phyloP scores from a whole-genome alignment of 2,797 vertebrate species.

The Vireo griseus region DNA sequence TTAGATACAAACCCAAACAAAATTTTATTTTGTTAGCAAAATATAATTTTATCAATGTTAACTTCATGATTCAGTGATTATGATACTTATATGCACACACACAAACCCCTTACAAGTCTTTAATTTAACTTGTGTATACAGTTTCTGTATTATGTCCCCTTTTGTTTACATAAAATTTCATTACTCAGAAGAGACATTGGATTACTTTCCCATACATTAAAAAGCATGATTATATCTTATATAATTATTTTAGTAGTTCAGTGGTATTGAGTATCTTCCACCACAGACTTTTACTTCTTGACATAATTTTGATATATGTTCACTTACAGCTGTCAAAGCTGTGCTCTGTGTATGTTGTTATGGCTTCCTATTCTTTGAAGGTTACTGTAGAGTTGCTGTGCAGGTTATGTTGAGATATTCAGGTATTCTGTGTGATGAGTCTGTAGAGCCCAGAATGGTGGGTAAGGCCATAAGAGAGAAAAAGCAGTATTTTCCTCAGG shows the following conservation, averaged over 20 bases:
- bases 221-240: not conserved
- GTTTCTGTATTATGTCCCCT: not conserved
- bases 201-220: not conserved
- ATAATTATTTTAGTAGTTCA: not conserved
- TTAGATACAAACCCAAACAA: not conserved
- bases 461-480: not conserved
- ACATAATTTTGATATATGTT: not conserved
- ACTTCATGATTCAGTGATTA: not conserved
- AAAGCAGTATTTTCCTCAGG: not conserved
- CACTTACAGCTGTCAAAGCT: not conserved
- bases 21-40: not conserved
- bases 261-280: not conserved
- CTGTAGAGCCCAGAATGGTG: not conserved
- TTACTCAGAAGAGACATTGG: not conserved
- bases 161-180: not conserved
- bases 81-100: not conserved
- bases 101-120: accelerated
- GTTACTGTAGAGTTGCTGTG: not conserved
- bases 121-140: not conserved
- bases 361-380: not conserved
- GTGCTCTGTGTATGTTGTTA: not conserved
- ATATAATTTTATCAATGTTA: not conserved
- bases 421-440: not conserved
- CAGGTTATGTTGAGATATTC: not conserved
- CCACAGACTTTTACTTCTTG: not conserved